Percentiles rank a stretch among this genome's conserved stretches.
Evolutionary conservation across 2,113 vertebrate genomes (phyloP).

Genomic region (Trogon melanurus): DNA sequence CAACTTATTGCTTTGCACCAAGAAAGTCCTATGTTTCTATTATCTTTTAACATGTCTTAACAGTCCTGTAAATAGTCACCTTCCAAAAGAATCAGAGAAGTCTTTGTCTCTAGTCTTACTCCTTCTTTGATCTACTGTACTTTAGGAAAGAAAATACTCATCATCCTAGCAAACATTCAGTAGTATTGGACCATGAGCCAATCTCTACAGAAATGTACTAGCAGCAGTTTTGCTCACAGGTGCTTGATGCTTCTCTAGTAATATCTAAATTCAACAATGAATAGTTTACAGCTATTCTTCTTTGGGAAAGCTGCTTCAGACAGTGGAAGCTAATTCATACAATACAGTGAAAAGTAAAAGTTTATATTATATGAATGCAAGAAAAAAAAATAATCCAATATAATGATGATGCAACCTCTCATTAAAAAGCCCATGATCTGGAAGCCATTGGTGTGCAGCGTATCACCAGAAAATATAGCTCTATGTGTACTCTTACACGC

Average conservation of each 20-base stretch:
- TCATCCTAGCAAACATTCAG: background rate
- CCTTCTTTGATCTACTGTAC: background rate
- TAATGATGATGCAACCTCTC: background rate
- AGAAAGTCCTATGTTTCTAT: background rate
- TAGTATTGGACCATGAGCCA: accelerated
- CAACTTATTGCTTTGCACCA: background rate
- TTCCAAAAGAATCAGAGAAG: background rate
- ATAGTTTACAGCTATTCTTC: background rate
- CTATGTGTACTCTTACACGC: background rate
- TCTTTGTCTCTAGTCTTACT: background rate
- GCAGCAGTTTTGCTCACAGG: background rate
- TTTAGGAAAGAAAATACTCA: background rate
- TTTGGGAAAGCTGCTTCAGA: background rate
- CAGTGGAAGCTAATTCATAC: background rate
- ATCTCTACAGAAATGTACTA: background rate
- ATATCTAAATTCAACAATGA: background rate
- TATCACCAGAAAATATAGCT: background rate
- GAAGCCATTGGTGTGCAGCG: background rate
- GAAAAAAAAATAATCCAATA: background rate
- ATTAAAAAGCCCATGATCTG: background rate
- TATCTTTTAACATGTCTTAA: background rate
- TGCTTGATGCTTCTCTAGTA: too few relatives aligned
- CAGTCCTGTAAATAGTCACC: background rate
- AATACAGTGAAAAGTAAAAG: background rate
- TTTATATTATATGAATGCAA: background rate